A percentile compares a stretch with the other conserved stretches of the same genome.
Evolutionary conservation across 2,888 invertebrate genomes (phyloP).

Genomic region (Ganaspis brasiliensis): DNA sequence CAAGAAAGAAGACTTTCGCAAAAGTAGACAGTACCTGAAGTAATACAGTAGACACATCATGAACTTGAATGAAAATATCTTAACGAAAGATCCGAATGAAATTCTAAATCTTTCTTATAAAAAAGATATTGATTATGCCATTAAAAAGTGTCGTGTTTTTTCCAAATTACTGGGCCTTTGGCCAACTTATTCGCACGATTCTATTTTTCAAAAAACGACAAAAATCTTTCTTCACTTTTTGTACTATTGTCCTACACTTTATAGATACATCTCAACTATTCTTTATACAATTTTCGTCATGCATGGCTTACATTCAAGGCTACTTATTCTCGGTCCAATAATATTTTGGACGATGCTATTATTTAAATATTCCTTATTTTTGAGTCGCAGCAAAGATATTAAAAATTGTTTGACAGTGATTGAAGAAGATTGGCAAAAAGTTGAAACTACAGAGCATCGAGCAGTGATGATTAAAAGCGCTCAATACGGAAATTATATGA

Average conservation of each 20-base stretch:
- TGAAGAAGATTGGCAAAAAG: conserved; percentile 47
- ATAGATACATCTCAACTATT: background rate
- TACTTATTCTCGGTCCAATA: background rate
- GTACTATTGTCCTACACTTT: background rate
- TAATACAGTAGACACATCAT: no score
- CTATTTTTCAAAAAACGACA: background rate
- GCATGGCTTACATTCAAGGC: background rate
- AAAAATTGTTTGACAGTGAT: conserved; percentile 41
- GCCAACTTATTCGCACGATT: background rate
- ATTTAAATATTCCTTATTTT: background rate
- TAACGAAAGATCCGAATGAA: no score
- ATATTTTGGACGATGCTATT: conserved; percentile 4
- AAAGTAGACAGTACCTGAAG: no score
- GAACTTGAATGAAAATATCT: no score
- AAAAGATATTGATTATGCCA: background rate
- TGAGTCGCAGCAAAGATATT: conserved; percentile 15
- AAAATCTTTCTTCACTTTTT: background rate
- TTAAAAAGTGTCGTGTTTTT: background rate
- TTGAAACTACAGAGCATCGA: background rate
- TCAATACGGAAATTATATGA: conserved; percentile 45
- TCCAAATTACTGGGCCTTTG: background rate
- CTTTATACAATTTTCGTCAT: background rate
- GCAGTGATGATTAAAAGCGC: conserved; percentile 47
- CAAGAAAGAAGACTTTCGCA: no score
- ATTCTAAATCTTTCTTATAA: no score